phyloP scores from a whole-genome alignment of 2,113 vertebrate species.

The Bombycilla garrulus region DNA sequence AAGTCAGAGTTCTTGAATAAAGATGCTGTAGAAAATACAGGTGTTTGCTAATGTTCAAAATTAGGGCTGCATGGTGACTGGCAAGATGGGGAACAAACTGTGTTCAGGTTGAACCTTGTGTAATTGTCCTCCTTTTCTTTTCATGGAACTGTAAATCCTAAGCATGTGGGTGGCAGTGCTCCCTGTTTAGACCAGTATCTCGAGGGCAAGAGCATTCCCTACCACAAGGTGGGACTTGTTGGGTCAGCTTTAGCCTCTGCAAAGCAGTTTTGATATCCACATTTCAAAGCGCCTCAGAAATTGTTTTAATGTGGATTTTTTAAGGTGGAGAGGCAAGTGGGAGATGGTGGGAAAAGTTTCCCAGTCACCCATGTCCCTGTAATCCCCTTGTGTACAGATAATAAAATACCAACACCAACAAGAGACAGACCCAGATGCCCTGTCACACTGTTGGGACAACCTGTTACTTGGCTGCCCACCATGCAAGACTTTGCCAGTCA shows the following conservation, averaged over 20 bases:
- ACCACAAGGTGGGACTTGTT: neutral
- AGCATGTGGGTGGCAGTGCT: neutral
- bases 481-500: neutral
- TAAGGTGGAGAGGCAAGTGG: neutral
- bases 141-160: neutral
- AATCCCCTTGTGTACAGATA: neutral
- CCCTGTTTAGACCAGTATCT: neutral
- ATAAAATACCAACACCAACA: neutral
- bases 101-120: neutral
- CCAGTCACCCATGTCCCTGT: neutral
- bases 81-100: neutral
- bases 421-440: neutral
- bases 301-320: neutral
- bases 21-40: neutral
- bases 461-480: neutral
- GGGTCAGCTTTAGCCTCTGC: neutral
- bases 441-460: neutral
- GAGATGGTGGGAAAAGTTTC: neutral
- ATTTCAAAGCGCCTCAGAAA: neutral
- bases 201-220: neutral
- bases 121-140: neutral
- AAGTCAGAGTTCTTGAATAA: neutral
- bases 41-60: neutral
- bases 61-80: neutral
- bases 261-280: neutral